A percentile compares a stretch with the other conserved stretches of the same genome.
Evolutionary conservation across 2,113 vertebrate species (phyloP).

Genomic region (Ictalurus furcatus): DNA sequence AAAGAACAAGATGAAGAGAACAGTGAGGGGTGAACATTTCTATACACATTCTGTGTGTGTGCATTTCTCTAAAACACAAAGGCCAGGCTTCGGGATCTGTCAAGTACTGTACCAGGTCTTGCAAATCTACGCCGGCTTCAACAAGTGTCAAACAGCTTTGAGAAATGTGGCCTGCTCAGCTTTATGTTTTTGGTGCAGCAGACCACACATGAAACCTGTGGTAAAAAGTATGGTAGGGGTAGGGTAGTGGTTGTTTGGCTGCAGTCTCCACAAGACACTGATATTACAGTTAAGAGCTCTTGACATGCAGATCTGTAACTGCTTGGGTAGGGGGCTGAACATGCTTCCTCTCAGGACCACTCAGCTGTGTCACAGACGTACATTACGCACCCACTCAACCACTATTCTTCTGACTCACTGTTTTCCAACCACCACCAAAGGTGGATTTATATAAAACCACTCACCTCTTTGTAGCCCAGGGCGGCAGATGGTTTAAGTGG

Average conservation of each 20-base stretch:
- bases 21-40: conserved; percentile 51
- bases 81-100: neutral
- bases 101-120: neutral
- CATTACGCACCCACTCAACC: conserved; percentile 45
- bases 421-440: conserved; percentile 6
- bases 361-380: conserved; percentile 13
- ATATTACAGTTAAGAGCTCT: neutral
- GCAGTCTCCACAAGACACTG: neutral
- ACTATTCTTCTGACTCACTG: conserved; percentile 38
- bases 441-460: conserved; percentile 18
- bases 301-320: neutral
- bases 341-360: conserved; percentile 45
- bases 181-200: neutral
- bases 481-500: conserved; percentile 94
- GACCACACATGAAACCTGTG: conserved; percentile 39
- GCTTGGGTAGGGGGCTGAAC: neutral
- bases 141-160: neutral
- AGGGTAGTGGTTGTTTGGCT: neutral
- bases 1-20: conserved; percentile 62
- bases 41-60: conserved; percentile 3
- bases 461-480: conserved; percentile 97
- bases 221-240: neutral
- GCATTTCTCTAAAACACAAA: conserved; percentile 19
- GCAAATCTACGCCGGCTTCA: neutral
- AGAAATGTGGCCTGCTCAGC: neutral